These are phyloP conservation scores for Silurus asotus DNA, from an alignment of 2,113 vertebrate species.

Conservation along the genomic window DNA sequence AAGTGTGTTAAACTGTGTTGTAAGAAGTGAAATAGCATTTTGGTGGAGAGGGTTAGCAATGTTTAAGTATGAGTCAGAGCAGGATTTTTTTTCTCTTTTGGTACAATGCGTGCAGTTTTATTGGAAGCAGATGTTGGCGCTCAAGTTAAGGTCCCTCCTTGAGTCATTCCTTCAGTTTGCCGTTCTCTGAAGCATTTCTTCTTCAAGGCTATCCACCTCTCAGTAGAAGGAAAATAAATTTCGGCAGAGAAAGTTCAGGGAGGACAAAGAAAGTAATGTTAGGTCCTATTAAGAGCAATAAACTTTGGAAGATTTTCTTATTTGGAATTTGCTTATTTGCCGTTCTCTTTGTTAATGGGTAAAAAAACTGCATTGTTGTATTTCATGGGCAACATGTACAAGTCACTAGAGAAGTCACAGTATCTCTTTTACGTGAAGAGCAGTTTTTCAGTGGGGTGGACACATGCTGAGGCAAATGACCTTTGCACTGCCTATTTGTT, in stretches of 20 bases:
- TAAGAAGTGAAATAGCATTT: slow-evolving; percentile 43
- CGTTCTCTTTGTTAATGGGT: slow-evolving; percentile 11
- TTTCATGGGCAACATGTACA: slow-evolving; percentile 48
- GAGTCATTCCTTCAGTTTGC: slow-evolving; percentile 44
- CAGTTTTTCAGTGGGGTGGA: slow-evolving; percentile 43
- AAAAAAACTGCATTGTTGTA: slow-evolving; percentile 14
- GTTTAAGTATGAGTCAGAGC: slow-evolving; percentile 37
- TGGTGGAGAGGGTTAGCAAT: slow-evolving; percentile 25
- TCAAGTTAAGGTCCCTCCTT: slow-evolving; percentile 48
- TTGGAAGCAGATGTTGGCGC: slow-evolving; percentile 60
- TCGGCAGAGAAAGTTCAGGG: slow-evolving; percentile 24
- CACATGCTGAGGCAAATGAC: slow-evolving; percentile 54
- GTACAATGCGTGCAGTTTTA: slow-evolving; percentile 57
- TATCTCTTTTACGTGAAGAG: slow-evolving; percentile 42
- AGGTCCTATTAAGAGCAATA: slow-evolving; percentile 24
- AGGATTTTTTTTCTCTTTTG: slow-evolving; percentile 32
- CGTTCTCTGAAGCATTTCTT: slow-evolving; percentile 36
- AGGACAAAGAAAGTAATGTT: slow-evolving; percentile 36
- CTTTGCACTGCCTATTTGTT: slow-evolving; percentile 54
- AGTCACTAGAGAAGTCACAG: slow-evolving; percentile 45
- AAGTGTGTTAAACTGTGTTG: slow-evolving; percentile 44
- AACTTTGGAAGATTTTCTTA: slow-evolving; percentile 4
- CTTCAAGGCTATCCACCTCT: slow-evolving; percentile 21
- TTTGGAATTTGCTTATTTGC: slow-evolving; percentile 7
- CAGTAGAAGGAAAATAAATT: slow-evolving; percentile 15